These are phyloP conservation scores for Gonioctena quinquepunctata DNA, from an alignment of 1,140 invertebrate genomes.

Conservation along the genomic window DNA sequence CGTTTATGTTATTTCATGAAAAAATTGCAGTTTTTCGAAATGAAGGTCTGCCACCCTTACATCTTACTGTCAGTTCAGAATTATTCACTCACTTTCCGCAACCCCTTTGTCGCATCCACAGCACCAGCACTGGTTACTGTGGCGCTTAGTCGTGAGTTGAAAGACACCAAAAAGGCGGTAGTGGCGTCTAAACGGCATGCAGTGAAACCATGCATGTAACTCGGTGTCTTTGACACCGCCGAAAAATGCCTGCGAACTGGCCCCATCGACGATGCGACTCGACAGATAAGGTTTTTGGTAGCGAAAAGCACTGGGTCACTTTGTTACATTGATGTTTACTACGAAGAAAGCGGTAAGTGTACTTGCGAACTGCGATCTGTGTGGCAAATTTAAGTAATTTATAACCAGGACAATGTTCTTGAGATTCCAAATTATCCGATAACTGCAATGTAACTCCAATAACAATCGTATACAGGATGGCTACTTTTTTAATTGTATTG, in stretches of 20 bases:
- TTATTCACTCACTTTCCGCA: too few species aligned
- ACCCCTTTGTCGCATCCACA: too few species aligned
- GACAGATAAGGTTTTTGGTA: neutral
- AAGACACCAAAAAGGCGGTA: conserved; percentile 19
- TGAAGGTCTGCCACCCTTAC: too few species aligned
- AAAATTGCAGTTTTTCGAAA: too few species aligned
- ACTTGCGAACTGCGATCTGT: neutral
- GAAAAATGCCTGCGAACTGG: conserved; percentile 22
- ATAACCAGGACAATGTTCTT: too few species aligned
- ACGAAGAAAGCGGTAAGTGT: neutral
- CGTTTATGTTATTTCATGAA: too few species aligned
- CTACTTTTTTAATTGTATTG: too few species aligned
- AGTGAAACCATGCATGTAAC: conserved; percentile 28
- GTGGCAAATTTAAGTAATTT: too few species aligned
- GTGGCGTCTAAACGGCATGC: conserved; percentile 28
- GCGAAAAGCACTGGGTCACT: neutral
- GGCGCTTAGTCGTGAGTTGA: conserved; percentile 4
- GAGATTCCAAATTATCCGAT: too few species aligned
- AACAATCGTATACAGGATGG: too few species aligned
- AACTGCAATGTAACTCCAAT: too few species aligned
- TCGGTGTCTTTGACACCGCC: conserved; percentile 31
- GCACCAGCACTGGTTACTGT: neutral
- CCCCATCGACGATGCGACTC: neutral
- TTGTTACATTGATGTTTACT: neutral
- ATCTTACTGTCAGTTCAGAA: too few species aligned